Evolutionary conservation across 2,113 vertebrate species (phyloP), one percentile per base, ranked within the genome.

Genomic region (Aix galericulata): DNA sequence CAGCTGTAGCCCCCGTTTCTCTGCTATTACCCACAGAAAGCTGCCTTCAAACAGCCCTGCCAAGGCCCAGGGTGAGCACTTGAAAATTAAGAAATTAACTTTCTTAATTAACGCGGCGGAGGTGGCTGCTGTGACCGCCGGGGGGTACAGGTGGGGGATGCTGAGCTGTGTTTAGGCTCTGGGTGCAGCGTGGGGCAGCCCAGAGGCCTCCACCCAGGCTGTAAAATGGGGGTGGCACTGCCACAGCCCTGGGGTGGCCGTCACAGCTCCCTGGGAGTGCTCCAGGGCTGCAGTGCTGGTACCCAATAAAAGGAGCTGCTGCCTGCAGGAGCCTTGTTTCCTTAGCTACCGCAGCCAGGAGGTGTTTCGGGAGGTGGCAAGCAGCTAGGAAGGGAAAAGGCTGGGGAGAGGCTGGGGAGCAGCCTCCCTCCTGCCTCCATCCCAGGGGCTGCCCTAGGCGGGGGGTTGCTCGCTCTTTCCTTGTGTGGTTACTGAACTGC

Each of bases 11-110:
- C 69, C 20, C n/a, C 9, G 11, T 83, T 88, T 83, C 82, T 73
- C 56, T 69, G 29, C 68, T 88, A 48, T 88, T 93, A 79, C 83
- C 74, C 42, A 32, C 7, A 34, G 82, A 75, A 79, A 73, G 25
- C 55, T 87, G 72, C 75, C 40, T 93, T 80, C 59, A 44, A 64
- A 91, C 71, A 80, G 31, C 67, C 40, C 36, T 58, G 27, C 81
- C 82, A 82, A 76, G 71, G 63, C 69, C 84, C 0, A 1, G 67
- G 91, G 89, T 79, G 50, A 96, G 84, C 66, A 26, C 72, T 80
- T 67, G 58, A 85, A 95, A 93, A 96, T 94, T 88, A 95, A 91
- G 89, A 94, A 89, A 96, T 93, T 92, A 94, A 76, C 86, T 89
- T 91, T 36, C 92, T 89, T 87, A 95, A 96, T 96, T 94, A 94